A percentile compares a stretch with the other conserved stretches of the same genome.
Evolutionary conservation across 2,888 invertebrate genomes (phyloP).

Genomic region (Panzeria rudis): DNA sequence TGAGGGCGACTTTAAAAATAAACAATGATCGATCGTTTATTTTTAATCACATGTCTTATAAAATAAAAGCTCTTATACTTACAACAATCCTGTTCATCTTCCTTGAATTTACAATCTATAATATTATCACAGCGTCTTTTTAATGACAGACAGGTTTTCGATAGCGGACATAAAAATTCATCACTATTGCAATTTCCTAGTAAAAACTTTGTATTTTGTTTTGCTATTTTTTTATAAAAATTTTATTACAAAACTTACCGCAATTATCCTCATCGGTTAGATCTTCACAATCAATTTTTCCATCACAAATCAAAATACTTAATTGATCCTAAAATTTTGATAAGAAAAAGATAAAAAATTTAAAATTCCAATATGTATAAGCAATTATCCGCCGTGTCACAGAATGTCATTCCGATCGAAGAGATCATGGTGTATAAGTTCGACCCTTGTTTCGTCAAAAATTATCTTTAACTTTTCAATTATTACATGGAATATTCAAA

Average conservation of each 20-base stretch:
- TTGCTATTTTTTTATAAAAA: neutral
- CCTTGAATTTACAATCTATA: conserved; percentile 87
- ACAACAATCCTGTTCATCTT: conserved; percentile 93
- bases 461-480: no score
- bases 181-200: conserved; percentile 86
- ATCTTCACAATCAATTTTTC: conserved; percentile 89
- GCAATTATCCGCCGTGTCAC: no score
- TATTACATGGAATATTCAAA: no score
- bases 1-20: conserved; percentile 86
- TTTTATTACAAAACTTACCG: conserved; percentile 84
- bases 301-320: conserved; percentile 89
- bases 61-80: conserved; percentile 81
- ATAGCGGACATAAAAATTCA: conserved; percentile 87
- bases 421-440: no score
- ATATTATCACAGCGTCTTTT: conserved; percentile 87
- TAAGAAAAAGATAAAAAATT: neutral
- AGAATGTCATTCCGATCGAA: no score
- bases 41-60: neutral
- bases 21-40: conserved; percentile 74
- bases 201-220: neutral
- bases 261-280: conserved; percentile 90
- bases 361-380: neutral
- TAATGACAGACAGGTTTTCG: conserved; percentile 87
- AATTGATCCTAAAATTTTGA: conserved; percentile 76
- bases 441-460: no score